Evolutionary conservation across 2,888 invertebrate species (phyloP).

Genomic region (Rutpela maculata): DNA sequence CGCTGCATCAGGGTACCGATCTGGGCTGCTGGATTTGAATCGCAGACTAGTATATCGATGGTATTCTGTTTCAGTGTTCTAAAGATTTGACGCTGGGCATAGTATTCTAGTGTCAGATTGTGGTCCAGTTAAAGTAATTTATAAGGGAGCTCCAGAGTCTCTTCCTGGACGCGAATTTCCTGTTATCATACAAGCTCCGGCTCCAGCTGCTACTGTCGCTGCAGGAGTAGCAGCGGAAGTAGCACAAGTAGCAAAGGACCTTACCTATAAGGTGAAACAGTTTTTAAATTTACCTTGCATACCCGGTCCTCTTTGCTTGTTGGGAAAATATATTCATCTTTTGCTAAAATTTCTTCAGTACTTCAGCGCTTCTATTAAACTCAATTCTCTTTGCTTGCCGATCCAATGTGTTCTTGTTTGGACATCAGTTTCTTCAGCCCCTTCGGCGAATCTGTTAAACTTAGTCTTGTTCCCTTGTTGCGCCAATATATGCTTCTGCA

Average conservation of each 20-base stretch:
- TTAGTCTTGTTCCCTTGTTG: too few relatives aligned
- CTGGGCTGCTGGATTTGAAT: slow-evolving; percentile 17
- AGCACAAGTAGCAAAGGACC: background rate
- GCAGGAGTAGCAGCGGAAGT: background rate
- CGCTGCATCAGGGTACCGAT: too few relatives aligned
- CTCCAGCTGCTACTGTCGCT: too few relatives aligned
- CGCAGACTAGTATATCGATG: background rate
- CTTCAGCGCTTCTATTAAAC: too few relatives aligned
- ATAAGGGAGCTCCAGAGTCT: slow-evolving; percentile 53
- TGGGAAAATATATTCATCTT: too few relatives aligned
- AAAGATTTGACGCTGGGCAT: slow-evolving; percentile 63
- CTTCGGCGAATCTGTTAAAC: too few relatives aligned
- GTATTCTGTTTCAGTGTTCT: slow-evolving; percentile 65
- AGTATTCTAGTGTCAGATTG: slow-evolving; percentile 61
- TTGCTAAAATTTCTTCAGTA: too few relatives aligned
- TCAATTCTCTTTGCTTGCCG: too few relatives aligned
- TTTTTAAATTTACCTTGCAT: background rate
- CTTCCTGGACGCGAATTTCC: slow-evolving; percentile 26
- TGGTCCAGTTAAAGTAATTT: slow-evolving; percentile 65
- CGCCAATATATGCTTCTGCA: too few relatives aligned
- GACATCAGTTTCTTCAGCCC: too few relatives aligned
- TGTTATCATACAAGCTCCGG: slow-evolving; percentile 45
- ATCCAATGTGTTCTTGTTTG: too few relatives aligned
- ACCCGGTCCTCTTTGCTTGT: too few relatives aligned
- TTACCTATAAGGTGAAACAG: background rate